Evolutionary conservation across 2,888 invertebrate species (phyloP), one percentile per base, ranked within the genome.

Genomic region (Trissolcus japonicus): DNA sequence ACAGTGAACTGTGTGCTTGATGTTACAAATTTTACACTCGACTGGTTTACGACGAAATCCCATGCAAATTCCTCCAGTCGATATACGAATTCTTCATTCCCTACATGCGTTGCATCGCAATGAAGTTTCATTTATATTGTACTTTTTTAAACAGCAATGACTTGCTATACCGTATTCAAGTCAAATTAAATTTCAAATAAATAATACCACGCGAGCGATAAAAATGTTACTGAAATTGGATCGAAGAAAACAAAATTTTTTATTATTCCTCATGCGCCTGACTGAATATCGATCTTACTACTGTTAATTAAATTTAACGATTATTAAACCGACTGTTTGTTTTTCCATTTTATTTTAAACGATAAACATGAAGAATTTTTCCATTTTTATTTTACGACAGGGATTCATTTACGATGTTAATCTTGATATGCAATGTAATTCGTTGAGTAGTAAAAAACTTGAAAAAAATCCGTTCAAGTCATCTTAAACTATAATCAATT

Each of bases 71-170:
- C 75, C 62, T 51, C 4, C 17, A 62, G 62, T 63, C 75, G 68
- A 63, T 68, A 66, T 68, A 68, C 63, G 51, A 68, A 75, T 75
- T 68, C 75, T 75, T 41, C 51, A 74, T 75, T 63, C 75, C 59
- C 50, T 19, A 41, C 67, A 68, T 74, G 55, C 62, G 54, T 68
- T 56, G 62, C 67, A 68, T 74, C 48, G 67, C 53, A 67, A 57
- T 62, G 67, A 62, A 68, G 67, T 67, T 67, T 74, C 62, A 68
- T 62, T 74, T 74, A 62, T 74, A 56, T 53, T 41, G 56, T 50
- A 16, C 19, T 60, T 53, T 16, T 63, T 51, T 19, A 16, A 51
- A 51, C 46, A 16, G 46, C 16, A 16, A 46, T 16, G n/a, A 16
- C 46, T 46, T 6, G 14, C 16, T 9, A n/a, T n/a, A 6, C 14